These are phyloP conservation scores for Sebastes goodei DNA, from an alignment of 2,797 vertebrate species.

Conservation along the genomic window DNA sequence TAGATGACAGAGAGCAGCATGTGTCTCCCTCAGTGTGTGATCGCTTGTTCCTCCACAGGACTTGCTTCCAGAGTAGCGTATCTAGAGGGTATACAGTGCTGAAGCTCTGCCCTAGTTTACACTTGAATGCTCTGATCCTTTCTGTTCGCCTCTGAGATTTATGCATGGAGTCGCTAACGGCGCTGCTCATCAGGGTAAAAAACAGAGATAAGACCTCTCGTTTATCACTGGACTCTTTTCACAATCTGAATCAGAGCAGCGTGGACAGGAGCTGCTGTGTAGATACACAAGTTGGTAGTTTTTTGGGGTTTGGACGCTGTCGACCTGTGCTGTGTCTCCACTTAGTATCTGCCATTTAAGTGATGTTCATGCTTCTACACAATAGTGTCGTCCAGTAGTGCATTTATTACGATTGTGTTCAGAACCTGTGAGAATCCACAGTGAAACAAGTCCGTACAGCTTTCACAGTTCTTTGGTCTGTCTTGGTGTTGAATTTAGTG, in stretches of 20 bases:
- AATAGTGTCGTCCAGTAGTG: not conserved
- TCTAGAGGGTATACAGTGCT: constrained; percentile 61
- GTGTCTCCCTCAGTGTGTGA: constrained; percentile 32
- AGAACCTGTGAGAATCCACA: not conserved
- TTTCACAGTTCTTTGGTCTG: constrained; percentile 12
- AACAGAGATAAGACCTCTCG: constrained; percentile 44
- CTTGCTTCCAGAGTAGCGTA: constrained; percentile 60
- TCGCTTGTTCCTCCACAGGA: constrained; percentile 55
- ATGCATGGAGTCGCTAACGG: constrained; percentile 63
- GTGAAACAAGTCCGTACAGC: not conserved
- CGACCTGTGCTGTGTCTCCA: not conserved
- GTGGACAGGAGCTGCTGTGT: constrained; percentile 28
- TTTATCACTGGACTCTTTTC: constrained; percentile 32
- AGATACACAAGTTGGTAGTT: constrained; percentile 47
- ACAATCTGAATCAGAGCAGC: constrained; percentile 28
- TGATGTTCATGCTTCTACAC: not conserved
- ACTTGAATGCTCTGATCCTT: constrained; percentile 72
- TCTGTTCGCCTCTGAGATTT: constrained; percentile 69
- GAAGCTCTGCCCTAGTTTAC: constrained; percentile 82
- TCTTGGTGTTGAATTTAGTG: constrained; percentile 30
- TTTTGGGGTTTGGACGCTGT: not conserved
- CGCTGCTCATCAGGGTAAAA: constrained; percentile 48
- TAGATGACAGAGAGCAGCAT: constrained; percentile 40
- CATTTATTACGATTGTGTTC: not conserved
- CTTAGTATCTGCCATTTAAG: not conserved